Evolutionary conservation across 2,113 vertebrate genomes (phyloP).

Genomic region (Eptatretus burgeri): DNA sequence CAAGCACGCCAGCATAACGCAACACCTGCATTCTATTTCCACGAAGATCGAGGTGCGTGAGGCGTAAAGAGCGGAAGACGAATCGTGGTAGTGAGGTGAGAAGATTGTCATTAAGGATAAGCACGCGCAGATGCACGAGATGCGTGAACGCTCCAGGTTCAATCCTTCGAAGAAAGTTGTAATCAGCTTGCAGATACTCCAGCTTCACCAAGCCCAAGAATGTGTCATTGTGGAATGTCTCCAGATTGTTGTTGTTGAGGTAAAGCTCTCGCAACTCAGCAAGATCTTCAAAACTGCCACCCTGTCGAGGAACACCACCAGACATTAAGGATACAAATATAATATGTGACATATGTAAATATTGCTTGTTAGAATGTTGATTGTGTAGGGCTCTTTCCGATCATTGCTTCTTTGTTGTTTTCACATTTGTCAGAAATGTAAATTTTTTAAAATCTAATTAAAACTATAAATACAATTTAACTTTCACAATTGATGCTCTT

Average conservation of each 20-base stretch:
- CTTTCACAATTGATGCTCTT: no score
- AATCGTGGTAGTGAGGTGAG: constrained; percentile 64
- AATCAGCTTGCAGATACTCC: constrained; percentile 89
- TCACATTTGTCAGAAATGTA: no score
- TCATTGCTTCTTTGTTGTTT: no score
- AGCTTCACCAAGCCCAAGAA: constrained; percentile 68
- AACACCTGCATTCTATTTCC: constrained; percentile 72
- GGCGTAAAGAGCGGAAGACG: constrained; percentile 77
- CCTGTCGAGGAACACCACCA: constrained; percentile 9
- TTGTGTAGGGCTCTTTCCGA: no score
- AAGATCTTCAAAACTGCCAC: constrained; percentile 53
- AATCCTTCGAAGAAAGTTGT: constrained; percentile 83
- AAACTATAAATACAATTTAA: no score
- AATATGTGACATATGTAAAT: no score
- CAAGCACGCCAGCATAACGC: constrained; percentile 74
- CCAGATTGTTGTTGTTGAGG: constrained; percentile 86
- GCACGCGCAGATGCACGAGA: constrained; percentile 76
- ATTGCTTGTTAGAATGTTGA: no score
- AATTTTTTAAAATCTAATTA: no score
- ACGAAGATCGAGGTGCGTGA: constrained; percentile 82
- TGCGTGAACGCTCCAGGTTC: constrained; percentile 72
- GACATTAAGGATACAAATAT: no score
- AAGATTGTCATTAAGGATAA: constrained; percentile 96
- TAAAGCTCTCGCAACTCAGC: constrained; percentile 64
- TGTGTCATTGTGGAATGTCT: constrained; percentile 60